Conservation (phyloP, 2,113 vertebrate species). For the Macrotis lagotis region DNA sequence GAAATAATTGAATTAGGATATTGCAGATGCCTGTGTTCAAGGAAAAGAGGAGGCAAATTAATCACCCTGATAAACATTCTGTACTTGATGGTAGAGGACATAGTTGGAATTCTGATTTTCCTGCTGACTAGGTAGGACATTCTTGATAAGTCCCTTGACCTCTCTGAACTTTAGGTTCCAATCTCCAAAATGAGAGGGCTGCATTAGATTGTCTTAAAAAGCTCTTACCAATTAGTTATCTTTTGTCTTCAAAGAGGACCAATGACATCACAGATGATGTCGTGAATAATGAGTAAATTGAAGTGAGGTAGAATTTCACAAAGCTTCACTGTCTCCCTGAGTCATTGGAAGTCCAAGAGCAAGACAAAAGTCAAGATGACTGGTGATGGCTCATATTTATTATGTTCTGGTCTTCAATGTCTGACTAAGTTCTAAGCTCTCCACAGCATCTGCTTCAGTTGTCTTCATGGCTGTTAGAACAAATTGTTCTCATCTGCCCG, state of each 20-base stretch:
- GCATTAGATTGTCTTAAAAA: not conserved
- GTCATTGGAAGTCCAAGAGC: too few relatives aligned
- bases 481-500: not conserved
- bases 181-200: not conserved
- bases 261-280: too few relatives aligned
- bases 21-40: not conserved
- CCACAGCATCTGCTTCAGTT: not conserved
- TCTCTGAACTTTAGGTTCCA: not conserved
- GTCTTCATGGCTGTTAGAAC: not conserved
- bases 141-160: not conserved
- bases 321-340: too few relatives aligned
- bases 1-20: slow-evolving; percentile 10
- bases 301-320: too few relatives aligned
- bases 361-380: not conserved
- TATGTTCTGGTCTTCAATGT: not conserved
- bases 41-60: not conserved
- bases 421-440: not conserved
- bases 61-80: not conserved
- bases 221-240: not conserved
- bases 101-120: not conserved
- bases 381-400: not conserved
- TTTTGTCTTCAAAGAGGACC: too few relatives aligned
- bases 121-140: not conserved
- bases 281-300: too few relatives aligned
- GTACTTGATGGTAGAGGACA: not conserved